Base-by-base conservation (phyloP, 2,113 vertebrate species). In the Saimiri boliviensis region DNA sequence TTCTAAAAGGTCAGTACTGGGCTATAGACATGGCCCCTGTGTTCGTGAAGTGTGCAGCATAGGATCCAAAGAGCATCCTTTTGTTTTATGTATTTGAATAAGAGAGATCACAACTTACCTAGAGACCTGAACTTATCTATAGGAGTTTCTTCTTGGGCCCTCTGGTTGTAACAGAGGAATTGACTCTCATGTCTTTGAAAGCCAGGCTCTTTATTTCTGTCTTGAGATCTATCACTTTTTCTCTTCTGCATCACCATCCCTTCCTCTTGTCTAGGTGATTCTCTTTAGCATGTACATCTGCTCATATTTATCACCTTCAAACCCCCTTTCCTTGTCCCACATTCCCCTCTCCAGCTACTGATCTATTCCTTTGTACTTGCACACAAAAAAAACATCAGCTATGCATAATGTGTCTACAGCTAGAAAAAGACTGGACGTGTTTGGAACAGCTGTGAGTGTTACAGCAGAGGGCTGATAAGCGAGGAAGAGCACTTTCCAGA, bases 391-490 rank as follows among this genome's bases (percentile, higher is more conserved):
- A 21, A 27, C 90, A 3, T n/a, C 47, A 66, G 82, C 77, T 54
- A 27, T 21, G 56, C 54, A 4, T 40, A 10, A 25, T 63, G 14
- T 84, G 60, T 80, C 54, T 89, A 92, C 70, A 13, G 23, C 80
- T 94, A 90, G 90, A 76, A 93, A 88, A 96, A 83, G 76, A 5
- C 0, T 89, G 84, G 80, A 85, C 32, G 20, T 93, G 80, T 96
- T 93, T 96, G 95, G 92, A 96, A 95, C 80, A 87, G 76, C 94
- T 73, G 90, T 87, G 86, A 63, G 93, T 76, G 94, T 63, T 94
- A 56, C 52, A 92, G 87, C 80, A 93, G 90, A 13, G 79, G 54
- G 68, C 88, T 94, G 95, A 95, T 96, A 97, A 96, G 87, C 0
- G 0, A 79, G 45, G 32, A 81, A 49, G 42, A 60, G 83, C 74